Conservation (phyloP, 2,888 invertebrate genomes). For the Altica lythri region DNA sequence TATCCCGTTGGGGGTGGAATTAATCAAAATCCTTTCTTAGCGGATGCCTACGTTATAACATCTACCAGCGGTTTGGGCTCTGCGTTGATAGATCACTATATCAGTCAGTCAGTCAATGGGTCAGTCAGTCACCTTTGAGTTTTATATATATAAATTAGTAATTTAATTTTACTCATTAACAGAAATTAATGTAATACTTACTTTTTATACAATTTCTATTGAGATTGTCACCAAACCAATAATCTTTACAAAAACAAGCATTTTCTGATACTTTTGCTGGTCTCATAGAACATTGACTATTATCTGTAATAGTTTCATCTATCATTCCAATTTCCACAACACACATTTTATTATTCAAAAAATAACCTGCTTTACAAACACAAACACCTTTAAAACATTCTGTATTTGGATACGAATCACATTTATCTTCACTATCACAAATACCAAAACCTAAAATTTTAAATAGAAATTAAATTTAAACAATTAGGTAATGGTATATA, state of each 20-base stretch:
- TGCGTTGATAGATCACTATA: no score
- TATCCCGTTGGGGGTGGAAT: no score
- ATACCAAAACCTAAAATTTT: constrained; percentile 26
- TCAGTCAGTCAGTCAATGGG: no score
- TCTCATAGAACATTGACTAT: constrained; percentile 40
- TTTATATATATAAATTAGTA: background rate
- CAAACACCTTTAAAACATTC: constrained; percentile 33
- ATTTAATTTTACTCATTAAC: background rate
- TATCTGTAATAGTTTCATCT: constrained; percentile 24
- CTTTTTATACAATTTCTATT: constrained; percentile 45
- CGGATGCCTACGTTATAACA: no score
- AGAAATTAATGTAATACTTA: constrained; percentile 27
- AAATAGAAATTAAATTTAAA: no score
- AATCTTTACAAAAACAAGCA: constrained; percentile 42
- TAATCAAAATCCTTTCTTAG: no score
- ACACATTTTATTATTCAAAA: constrained; percentile 33
- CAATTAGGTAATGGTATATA: no score
- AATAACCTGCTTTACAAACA: constrained; percentile 40
- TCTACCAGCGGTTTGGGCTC: no score
- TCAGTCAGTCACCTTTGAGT: background rate
- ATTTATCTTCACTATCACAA: constrained; percentile 6
- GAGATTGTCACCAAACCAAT: constrained; percentile 41
- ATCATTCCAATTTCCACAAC: constrained; percentile 42
- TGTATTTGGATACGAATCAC: background rate
- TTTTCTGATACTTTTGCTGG: constrained; percentile 34